Evolutionary conservation across 1,140 invertebrate genomes (phyloP).

Genomic region (Sarcophaga bullata): DNA sequence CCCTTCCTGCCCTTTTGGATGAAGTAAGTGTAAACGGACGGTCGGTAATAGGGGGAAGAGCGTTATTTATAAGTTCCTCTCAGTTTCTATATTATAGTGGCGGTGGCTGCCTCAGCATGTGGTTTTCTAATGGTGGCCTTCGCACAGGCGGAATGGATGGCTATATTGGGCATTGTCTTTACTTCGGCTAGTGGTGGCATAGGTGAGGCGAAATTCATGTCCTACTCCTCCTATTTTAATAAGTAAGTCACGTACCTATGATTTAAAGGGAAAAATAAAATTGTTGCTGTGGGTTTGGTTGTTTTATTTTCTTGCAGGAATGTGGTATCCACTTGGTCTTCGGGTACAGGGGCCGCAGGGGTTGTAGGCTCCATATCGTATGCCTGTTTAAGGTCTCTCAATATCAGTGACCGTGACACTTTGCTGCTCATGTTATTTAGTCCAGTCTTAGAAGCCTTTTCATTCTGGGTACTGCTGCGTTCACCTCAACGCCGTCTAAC

Average conservation of each 20-base stretch:
- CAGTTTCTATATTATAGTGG: constrained; percentile 14
- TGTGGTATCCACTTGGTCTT: constrained; percentile 85
- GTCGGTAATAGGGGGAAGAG: constrained; percentile 68
- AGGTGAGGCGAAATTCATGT: constrained; percentile 83
- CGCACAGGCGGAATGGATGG: constrained; percentile 69
- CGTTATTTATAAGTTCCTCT: constrained; percentile 57
- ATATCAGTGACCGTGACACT: constrained; percentile 72
- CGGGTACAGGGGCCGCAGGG: constrained; percentile 86
- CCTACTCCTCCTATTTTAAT: constrained; percentile 78
- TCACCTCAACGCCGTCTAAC: constrained; percentile 54
- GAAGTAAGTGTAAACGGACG: constrained; percentile 71
- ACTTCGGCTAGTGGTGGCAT: constrained; percentile 74
- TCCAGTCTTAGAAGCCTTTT: constrained; percentile 74
- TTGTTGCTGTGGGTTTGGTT: constrained; percentile 72
- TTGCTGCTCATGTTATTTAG: constrained; percentile 79
- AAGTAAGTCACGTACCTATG: constrained; percentile 67
- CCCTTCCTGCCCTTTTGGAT: constrained; percentile 79
- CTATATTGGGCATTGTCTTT: constrained; percentile 77
- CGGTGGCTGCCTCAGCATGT: not conserved
- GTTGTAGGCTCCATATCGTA: constrained; percentile 83
- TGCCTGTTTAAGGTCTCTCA: constrained; percentile 72
- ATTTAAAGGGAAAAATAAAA: constrained; percentile 70
- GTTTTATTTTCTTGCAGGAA: constrained; percentile 67
- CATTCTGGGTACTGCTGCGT: constrained; percentile 73
- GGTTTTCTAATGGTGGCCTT: not conserved